Evolutionary conservation across 23 tunicate genomes (phyloP).

Genomic region (Halocynthia aurantium): DNA sequence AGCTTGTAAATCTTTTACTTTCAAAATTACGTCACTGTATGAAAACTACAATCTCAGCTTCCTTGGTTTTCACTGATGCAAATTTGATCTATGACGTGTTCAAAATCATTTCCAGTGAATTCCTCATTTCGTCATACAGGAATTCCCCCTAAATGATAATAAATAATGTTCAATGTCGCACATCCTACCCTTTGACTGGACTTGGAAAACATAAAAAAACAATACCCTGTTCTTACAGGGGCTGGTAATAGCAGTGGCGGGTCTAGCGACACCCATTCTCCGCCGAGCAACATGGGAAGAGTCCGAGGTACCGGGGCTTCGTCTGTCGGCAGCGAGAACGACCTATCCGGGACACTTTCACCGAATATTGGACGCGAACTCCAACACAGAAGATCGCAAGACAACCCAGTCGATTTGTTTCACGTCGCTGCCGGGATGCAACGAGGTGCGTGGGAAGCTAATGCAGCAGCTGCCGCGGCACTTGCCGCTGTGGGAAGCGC

Average conservation of each 20-base stretch:
- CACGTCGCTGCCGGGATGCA: constrained; percentile 22
- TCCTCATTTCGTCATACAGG: too few species aligned
- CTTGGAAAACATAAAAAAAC: too few species aligned
- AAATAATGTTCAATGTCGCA: too few species aligned
- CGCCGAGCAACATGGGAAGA: constrained; percentile 39
- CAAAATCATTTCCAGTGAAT: not conserved
- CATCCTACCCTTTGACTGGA: too few species aligned
- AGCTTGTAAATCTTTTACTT: too few species aligned
- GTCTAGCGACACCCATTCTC: constrained; percentile 38
- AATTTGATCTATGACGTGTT: too few species aligned
- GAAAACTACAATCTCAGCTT: not conserved
- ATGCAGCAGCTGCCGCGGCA: constrained; percentile 9
- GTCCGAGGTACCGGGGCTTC: constrained; percentile 56
- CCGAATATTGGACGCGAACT: constrained; percentile 48
- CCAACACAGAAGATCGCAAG: constrained; percentile 8
- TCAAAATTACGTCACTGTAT: too few species aligned
- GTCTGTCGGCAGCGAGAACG: constrained; percentile 80
- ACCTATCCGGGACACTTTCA: constrained; percentile 65
- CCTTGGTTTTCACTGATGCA: not conserved
- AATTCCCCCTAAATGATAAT: not conserved
- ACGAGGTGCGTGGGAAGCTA: constrained; percentile 7
- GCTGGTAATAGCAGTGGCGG: constrained; percentile 43
- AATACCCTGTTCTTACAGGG: constrained; percentile 1
- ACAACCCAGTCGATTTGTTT: constrained; percentile 13
- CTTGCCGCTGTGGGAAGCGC: constrained; percentile 29